phyloP scores from a whole-genome alignment of 2,797 vertebrate genomes.

The Staurois parvus region DNA sequence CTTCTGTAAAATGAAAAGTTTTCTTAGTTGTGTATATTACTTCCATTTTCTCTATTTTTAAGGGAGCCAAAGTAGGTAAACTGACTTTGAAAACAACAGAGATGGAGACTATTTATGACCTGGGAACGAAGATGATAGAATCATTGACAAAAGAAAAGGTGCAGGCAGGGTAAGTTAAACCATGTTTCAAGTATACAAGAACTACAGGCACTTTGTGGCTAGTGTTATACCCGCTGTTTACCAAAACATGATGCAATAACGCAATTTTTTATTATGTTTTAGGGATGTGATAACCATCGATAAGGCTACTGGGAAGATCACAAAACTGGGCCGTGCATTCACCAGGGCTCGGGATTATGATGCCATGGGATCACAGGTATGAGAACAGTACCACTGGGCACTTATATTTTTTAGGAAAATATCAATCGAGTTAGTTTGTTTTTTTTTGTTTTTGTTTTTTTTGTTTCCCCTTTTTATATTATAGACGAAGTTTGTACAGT shows the following conservation, averaged over 20 bases:
- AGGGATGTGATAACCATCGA: conserved; percentile 96
- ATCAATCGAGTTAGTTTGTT: neutral
- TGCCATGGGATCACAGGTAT: conserved; percentile 94
- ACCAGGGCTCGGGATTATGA: conserved; percentile 94
- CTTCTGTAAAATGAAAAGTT: too few relatives aligned
- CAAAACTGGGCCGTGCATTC: conserved; percentile 92
- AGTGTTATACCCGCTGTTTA: too few relatives aligned
- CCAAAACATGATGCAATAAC: too few relatives aligned
- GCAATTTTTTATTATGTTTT: neutral
- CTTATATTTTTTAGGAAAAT: too few relatives aligned
- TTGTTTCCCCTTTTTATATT: neutral
- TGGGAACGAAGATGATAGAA: conserved; percentile 97
- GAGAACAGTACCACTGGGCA: neutral
- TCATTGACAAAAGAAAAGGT: conserved; percentile 94
- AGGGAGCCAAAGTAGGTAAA: conserved; percentile 94
- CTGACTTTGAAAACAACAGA: conserved; percentile 93
- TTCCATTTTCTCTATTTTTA: neutral
- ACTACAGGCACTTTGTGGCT: neutral
- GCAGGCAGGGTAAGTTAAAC: conserved; percentile 87
- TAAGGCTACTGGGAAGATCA: conserved; percentile 95
- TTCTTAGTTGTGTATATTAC: neutral
- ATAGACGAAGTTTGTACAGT: conserved; percentile 95
- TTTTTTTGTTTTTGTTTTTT: neutral
- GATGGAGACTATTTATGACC: conserved; percentile 95
- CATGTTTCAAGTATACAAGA: neutral